Evolutionary conservation across 2,888 invertebrate species (phyloP), one percentile per base, ranked within the genome.

Genomic region (Aleiodes leptofemur): DNA sequence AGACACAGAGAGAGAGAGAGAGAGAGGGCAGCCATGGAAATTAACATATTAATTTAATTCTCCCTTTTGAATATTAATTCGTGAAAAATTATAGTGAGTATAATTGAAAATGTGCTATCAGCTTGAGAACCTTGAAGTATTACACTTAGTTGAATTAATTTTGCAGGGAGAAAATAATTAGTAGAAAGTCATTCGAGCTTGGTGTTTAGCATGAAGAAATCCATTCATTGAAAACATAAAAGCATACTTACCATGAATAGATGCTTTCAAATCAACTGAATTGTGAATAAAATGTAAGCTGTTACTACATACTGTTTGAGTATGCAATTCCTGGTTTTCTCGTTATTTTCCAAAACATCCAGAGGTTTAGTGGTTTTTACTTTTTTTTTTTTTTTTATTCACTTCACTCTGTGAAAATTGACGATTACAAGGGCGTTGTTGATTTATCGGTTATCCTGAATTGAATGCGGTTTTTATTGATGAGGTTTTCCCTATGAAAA

Each of bases 111-210:
- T 34, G 38, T 14, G 31, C 34, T 31, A 34, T 59, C 59, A 38
- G 34, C 38, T 59, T 59, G 3, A 23, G 23, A 31, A 7, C 13
- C 34, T 59, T 43, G n/a, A 34, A n/a, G 23, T 64, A 64, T 43
- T 64, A 43, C 64, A 48, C 48, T 13, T 43, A 7, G 16, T 0
- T 43, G 43, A 64, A 64, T 64, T 64, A 64, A 64, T 64, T 64
- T 48, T 11, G 11, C 48, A 16, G 14, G 11, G 43, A 23, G 23
- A 14, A 48, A 64, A 64, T 64, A 64, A 64, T 64, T 64, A 64
- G 16, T 13, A 23, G 9, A 14, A 23, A 43, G 14, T 11, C 16
- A 64, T 43, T 48, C 0, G 16, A 14, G 16, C 16, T 9, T 23
- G 48, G 48, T n/a, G 16, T 43, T 16, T 13, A 23, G 64, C 48